Evolutionary conservation across 2,888 invertebrate genomes (phyloP).

Genomic region (Imbricaverruca yamaguchii): DNA sequence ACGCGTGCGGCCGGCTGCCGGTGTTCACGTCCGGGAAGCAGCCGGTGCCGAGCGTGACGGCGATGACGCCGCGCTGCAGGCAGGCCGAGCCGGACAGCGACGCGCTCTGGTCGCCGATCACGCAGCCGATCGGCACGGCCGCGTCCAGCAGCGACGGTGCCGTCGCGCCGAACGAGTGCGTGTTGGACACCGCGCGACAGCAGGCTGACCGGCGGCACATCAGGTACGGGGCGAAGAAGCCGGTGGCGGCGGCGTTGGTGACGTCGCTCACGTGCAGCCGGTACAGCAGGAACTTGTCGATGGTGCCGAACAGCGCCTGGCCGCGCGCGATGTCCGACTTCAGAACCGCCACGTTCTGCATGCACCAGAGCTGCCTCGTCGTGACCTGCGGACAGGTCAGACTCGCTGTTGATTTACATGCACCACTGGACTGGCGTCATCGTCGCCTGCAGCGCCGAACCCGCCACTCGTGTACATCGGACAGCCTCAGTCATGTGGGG

Average conservation of each 20-base stretch:
- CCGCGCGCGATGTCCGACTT: constrained; percentile 54
- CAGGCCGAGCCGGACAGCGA: constrained; percentile 82
- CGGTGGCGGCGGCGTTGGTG: constrained; percentile 83
- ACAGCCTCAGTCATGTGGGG: no score
- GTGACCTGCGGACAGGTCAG: constrained; percentile 30
- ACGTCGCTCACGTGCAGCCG: constrained; percentile 71
- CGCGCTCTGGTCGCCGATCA: constrained; percentile 77
- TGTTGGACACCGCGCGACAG: constrained; percentile 64
- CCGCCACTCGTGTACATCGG: no score
- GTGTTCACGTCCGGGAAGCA: constrained; percentile 82
- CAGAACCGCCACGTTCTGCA: constrained; percentile 62
- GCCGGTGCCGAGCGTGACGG: constrained; percentile 86
- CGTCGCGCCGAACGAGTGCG: constrained; percentile 62
- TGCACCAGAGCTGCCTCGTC: constrained; percentile 57
- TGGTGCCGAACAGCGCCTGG: constrained; percentile 70
- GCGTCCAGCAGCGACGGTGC: constrained; percentile 61
- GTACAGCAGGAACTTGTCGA: constrained; percentile 80
- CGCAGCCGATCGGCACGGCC: constrained; percentile 66
- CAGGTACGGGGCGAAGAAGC: constrained; percentile 86
- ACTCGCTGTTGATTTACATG: no score
- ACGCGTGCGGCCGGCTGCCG: constrained; percentile 61
- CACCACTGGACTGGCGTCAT: no score
- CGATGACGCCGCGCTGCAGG: constrained; percentile 66
- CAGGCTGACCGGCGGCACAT: constrained; percentile 68
- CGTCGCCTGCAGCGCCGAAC: no score